Percentiles rank a stretch among this genome's conserved stretches.
Evolutionary conservation across 2,797 vertebrate genomes (phyloP).

Genomic region (Melanotaenia parkinsoni): DNA sequence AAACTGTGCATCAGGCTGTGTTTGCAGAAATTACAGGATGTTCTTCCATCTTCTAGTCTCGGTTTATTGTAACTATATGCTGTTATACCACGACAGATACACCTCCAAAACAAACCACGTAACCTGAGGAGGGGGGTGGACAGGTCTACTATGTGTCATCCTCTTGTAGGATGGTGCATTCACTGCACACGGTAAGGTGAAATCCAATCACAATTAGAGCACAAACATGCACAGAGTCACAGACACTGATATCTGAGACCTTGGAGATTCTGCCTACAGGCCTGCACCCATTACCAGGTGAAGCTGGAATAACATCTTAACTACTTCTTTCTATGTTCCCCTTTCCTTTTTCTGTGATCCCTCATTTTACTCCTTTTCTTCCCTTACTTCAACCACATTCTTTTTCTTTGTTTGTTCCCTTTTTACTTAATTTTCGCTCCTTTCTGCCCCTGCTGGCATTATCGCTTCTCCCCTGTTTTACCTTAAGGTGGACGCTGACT

Average conservation of each 20-base stretch:
- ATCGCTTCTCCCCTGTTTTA: conserved; percentile 18
- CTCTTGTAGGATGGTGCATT: conserved; percentile 40
- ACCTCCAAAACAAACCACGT: conserved; percentile 18
- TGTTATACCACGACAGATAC: conserved; percentile 8
- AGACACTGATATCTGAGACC: conserved; percentile 65
- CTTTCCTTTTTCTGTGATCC: conserved; percentile 48
- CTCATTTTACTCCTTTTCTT: conserved; percentile 27
- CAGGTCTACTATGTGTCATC: conserved; percentile 36
- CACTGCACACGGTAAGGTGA: conserved; percentile 51
- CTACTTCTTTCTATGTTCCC: conserved; percentile 35
- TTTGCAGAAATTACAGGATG: conserved; percentile 5
- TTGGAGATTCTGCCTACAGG: conserved; percentile 68
- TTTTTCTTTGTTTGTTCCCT: neutral
- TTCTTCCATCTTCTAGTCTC: conserved; percentile 8
- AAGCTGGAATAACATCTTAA: conserved; percentile 62
- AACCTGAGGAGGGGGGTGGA: conserved; percentile 32
- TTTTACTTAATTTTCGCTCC: conserved; percentile 16
- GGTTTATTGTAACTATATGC: conserved; percentile 18
- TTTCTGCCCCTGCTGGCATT: conserved; percentile 17
- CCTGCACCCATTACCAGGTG: conserved; percentile 60
- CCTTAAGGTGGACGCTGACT: conserved; percentile 54
- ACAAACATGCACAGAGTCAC: conserved; percentile 29
- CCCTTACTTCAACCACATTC: conserved; percentile 3
- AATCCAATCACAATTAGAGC: conserved; percentile 51
- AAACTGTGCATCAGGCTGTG: conserved; percentile 11